Percentiles rank a stretch among this genome's conserved stretches.
phyloP scores from a whole-genome alignment of 2,888 invertebrate species.

The Xestia xanthographa region DNA sequence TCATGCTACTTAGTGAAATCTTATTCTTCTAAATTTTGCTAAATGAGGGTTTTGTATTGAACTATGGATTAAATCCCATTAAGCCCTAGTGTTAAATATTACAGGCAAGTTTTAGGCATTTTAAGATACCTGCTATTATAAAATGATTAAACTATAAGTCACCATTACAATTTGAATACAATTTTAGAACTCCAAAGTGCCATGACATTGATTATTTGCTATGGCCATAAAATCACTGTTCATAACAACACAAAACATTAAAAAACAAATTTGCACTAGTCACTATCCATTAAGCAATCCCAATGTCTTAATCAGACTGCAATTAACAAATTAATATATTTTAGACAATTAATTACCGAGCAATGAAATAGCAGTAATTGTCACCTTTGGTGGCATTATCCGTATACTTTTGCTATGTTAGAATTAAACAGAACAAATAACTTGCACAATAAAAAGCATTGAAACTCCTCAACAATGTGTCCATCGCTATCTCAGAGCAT shows the following conservation, averaged over 20 bases:
- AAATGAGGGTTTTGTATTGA: conserved; percentile 76
- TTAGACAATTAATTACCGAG: conserved; percentile 69
- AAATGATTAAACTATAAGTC: conserved; percentile 63
- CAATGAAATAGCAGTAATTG: conserved; percentile 77
- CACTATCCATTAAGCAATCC: conserved; percentile 74
- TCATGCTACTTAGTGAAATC: conserved; percentile 73
- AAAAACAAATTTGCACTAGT: conserved; percentile 75
- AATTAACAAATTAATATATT: conserved; percentile 69
- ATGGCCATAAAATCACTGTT: conserved; percentile 73
- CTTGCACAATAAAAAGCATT: conserved; percentile 77
- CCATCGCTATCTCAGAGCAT: conserved; percentile 65
- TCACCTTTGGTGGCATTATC: conserved; percentile 86
- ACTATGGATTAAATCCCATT: conserved; percentile 83
- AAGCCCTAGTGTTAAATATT: conserved; percentile 79
- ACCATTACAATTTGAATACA: conserved; percentile 64
- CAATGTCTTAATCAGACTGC: conserved; percentile 68
- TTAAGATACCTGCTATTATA: conserved; percentile 72
- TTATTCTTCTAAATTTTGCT: conserved; percentile 80
- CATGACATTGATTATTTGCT: conserved; percentile 83
- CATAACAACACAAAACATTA: conserved; percentile 75
- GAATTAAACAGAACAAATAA: conserved; percentile 80
- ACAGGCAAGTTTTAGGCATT: conserved; percentile 88
- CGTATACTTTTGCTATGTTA: conserved; percentile 87
- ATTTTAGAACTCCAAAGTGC: conserved; percentile 72
- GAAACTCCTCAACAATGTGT: conserved; percentile 70